Evolutionary conservation across 2,888 invertebrate genomes (phyloP).

Genomic region (Andrena camellia): DNA sequence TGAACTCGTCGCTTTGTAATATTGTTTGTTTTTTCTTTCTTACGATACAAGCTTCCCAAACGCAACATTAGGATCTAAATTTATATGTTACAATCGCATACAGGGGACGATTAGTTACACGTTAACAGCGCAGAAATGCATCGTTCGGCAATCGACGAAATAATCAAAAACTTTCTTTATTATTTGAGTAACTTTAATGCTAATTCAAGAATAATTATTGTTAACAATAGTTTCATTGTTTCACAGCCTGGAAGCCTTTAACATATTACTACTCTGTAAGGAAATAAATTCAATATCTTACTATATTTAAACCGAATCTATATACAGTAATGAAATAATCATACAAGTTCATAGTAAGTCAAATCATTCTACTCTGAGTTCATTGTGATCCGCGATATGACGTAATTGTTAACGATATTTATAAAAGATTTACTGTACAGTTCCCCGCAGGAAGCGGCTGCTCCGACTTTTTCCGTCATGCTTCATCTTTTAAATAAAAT

Average conservation of each 20-base stretch:
- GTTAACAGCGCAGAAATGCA: constrained; percentile 53
- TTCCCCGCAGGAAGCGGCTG: constrained; percentile 34
- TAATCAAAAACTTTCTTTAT: constrained; percentile 45
- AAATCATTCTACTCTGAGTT: constrained; percentile 48
- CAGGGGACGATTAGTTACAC: constrained; percentile 19
- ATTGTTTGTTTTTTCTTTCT: constrained; percentile 1
- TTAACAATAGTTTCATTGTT: constrained; percentile 69
- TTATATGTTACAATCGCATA: constrained; percentile 28
- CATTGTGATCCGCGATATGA: constrained; percentile 37
- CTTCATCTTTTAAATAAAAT: constrained; percentile 49
- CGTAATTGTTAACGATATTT: constrained; percentile 54
- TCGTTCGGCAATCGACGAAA: constrained; percentile 43
- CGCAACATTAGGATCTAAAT: constrained; percentile 62
- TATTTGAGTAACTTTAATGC: constrained; percentile 53
- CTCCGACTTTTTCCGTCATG: constrained; percentile 14
- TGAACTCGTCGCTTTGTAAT: constrained; percentile 40
- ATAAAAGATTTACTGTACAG: constrained; percentile 55
- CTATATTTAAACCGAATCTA: constrained; percentile 65
- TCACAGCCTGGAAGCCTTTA: constrained; percentile 74
- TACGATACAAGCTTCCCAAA: constrained; percentile 75
- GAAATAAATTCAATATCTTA: constrained; percentile 58
- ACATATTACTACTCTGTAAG: constrained; percentile 59
- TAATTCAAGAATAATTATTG: constrained; percentile 62
- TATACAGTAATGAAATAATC: constrained; percentile 64
- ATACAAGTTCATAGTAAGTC: constrained; percentile 35